Evolutionary conservation across 1,140 invertebrate genomes (phyloP).

Genomic region (Heliothis virescens): DNA sequence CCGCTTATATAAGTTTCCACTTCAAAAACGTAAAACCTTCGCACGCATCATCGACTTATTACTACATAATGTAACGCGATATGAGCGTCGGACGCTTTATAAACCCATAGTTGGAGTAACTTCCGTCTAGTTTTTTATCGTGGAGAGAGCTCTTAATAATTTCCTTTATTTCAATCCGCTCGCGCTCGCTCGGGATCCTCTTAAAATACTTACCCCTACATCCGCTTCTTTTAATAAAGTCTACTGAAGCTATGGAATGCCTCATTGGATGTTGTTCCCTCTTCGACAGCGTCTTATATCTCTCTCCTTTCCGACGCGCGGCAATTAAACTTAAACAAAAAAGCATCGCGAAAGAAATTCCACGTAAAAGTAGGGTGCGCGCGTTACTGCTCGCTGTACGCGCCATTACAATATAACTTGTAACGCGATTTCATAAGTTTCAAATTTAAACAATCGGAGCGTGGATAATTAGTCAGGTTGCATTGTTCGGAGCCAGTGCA

Average conservation of each 20-base stretch:
- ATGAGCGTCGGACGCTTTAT: slow-evolving; percentile 62
- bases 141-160: slow-evolving; percentile 82
- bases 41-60: slow-evolving; percentile 73
- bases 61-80: slow-evolving; percentile 75
- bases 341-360: slow-evolving; percentile 78
- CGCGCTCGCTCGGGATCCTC: slow-evolving; percentile 74
- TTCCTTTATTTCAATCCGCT: slow-evolving; percentile 85
- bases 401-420: slow-evolving; percentile 63
- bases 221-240: slow-evolving; percentile 86
- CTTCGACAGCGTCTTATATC: slow-evolving; percentile 81
- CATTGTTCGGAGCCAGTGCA: slow-evolving; percentile 80
- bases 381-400: slow-evolving; percentile 41
- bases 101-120: slow-evolving; percentile 67
- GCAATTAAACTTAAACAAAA: slow-evolving; percentile 81
- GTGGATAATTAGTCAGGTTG: slow-evolving; percentile 77
- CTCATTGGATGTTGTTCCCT: slow-evolving; percentile 75
- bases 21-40: slow-evolving; percentile 73
- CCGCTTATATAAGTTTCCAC: slow-evolving; percentile 70
- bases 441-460: slow-evolving; percentile 83
- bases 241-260: slow-evolving; percentile 83
- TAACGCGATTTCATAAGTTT: slow-evolving; percentile 79
- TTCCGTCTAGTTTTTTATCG: slow-evolving; percentile 81
- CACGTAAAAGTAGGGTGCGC: slow-evolving; percentile 71
- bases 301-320: slow-evolving; percentile 73
- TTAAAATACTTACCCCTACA: slow-evolving; percentile 86